Base-by-base conservation (phyloP, 2,113 vertebrate species). In the Phyllostomus discolor region DNA sequence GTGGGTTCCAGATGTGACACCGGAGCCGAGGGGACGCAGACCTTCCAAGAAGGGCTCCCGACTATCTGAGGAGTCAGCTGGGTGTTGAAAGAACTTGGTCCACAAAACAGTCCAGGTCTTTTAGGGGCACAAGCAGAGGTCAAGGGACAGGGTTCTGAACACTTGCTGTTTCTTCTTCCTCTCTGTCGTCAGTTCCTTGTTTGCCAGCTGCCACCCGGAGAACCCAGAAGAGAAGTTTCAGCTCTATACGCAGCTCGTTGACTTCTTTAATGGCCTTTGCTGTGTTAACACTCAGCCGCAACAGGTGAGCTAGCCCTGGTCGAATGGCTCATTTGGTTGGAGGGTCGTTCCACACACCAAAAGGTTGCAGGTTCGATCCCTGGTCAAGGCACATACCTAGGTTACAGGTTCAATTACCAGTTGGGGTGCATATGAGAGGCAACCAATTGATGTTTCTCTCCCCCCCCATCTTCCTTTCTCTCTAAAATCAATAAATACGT, bases 211-310 rank as follows among this genome's bases (percentile, higher is more conserved):
- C 90, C 90, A 86, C 92, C 96, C 97, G 59, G 97, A 98, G 94
- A 98, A 98, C 75, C 91, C 97, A 17, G 98, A 98, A 88, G 98
- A 98, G 62, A 98, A 97, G 89, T 98, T 97, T 59, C 97, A 97
- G 64, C 98, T 99, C 76, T 99, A 98, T 54, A 48, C 96, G 89
- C 97, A 99, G 93, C 98, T 99, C 91, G 94, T 97, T 2, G 80
- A 96, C 46, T 99, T 99, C 94, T 97, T 99, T 35, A 98, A 98
- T 97, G 95, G 85, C 66, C 94, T 98, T 57, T 98, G 97, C 96
- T 98, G 96, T 72, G 52, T 94, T 69, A 96, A 98, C 46, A 79
- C 90, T 10, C 95, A 96, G 24, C 14, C 97, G 54, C 97, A 95
- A 57, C 97, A 99, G 99, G 99, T 99, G 97, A 95, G 98, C 35